Base-by-base conservation (phyloP, 1,140 invertebrate genomes). In the Idris sp. region DNA sequence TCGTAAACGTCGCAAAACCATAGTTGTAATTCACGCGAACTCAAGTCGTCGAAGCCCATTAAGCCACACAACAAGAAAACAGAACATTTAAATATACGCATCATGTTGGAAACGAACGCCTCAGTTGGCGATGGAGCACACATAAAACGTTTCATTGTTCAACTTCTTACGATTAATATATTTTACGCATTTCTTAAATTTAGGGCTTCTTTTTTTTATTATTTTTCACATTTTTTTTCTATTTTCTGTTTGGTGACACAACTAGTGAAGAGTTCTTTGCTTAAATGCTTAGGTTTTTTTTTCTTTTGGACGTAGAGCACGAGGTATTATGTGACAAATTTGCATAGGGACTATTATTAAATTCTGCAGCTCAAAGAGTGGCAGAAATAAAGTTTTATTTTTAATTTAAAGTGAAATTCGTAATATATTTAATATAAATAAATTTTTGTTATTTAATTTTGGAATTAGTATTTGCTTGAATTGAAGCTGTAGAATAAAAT, bases 111-210 rank as follows among this genome's bases (percentile, higher is more conserved):
- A 59, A 68, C 43, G 35, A 41, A 68, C 25, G 40, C 51, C 33
- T 4, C 31, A 18, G 10, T 40, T 4, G 22, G 33, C 44, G 16
- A 56, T 61, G 65, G 56, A 71, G 56, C 65, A 71, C 40, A 36
- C 65, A 61, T 71, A 71, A 71, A 61, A 71, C 46, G 65, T 69
- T 71, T 71, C 31, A 69, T 61, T 53, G 36, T 54, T 71, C 56
- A 71, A 71, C 54, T 69, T 68, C 36, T 68, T 58, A 56, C 22
- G 38, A 46, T 56, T 44, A 49, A 41, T 68, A 58, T 65, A 54
- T 67, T 49, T n/a, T 48, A 33, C 46, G 36, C 10, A 48, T 49
- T 61, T 49, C 44, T 40, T 62, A 62, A 16, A 41, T 31, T 40
- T 22, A 19, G 9, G 25, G 2, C 15, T 44, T 44, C n/a, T 14